These are phyloP conservation scores for Microctenopoma lineatum DNA, from an alignment of 2,797 vertebrate species.

Conservation along the genomic window DNA sequence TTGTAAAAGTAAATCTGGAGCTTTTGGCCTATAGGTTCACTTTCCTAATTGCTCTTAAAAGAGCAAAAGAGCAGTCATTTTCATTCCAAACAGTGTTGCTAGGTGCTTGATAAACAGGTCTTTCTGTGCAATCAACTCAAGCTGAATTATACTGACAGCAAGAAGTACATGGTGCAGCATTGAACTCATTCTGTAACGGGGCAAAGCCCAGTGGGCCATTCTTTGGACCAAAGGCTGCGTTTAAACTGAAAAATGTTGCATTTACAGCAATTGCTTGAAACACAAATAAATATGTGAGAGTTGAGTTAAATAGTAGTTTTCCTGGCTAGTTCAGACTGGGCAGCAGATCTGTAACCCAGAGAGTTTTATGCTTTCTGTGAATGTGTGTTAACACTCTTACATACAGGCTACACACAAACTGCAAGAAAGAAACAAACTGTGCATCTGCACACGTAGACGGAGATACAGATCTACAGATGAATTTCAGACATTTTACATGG, in stretches of 20 bases:
- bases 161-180: conserved; percentile 69
- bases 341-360: conserved; percentile 57
- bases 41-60: conserved; percentile 79
- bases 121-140: conserved; percentile 76
- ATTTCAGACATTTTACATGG: conserved; percentile 1
- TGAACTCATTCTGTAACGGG: conserved; percentile 60
- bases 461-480: conserved; percentile 1
- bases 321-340: conserved; percentile 57
- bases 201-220: conserved; percentile 65
- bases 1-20: conserved; percentile 62
- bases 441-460: conserved; percentile 15
- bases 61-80: conserved; percentile 76
- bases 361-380: conserved; percentile 40
- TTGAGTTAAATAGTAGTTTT: conserved; percentile 60
- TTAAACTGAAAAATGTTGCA: conserved; percentile 66
- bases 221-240: conserved; percentile 65
- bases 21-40: conserved; percentile 72
- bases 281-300: conserved; percentile 65
- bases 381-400: not conserved
- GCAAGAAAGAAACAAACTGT: conserved; percentile 30
- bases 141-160: conserved; percentile 77
- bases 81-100: conserved; percentile 79
- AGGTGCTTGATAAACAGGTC: conserved; percentile 78
- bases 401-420: conserved; percentile 6
- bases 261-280: conserved; percentile 72